Evolutionary conservation across 2,113 vertebrate genomes (phyloP), one percentile per base, ranked within the genome.

Genomic region (Nothobranchius kuhntae): DNA sequence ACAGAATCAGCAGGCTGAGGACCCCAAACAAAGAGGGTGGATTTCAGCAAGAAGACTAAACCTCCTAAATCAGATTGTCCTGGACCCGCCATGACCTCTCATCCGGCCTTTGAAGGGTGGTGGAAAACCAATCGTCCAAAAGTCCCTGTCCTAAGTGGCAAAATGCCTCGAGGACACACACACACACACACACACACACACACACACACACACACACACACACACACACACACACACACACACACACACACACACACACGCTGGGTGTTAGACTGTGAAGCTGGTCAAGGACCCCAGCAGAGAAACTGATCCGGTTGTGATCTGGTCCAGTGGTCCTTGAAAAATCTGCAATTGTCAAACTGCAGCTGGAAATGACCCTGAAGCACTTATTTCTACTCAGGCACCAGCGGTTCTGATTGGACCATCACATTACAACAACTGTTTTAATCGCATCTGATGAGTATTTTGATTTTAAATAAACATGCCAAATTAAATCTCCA

Each of bases 31-130:
- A 78, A 84, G 81, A 80, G 75, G 83, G 80, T 87, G 54, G 75
- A 80, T 84, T 84, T 80, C 81, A 86, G 77, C 51, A 63, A n/a
- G 75, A 63, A 75, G 75, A 71, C 81, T 63, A 61, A 77, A 74
- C 63, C 73, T 76, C 77, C 68, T 81, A 74, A 84, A 87, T 71
- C 85, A 89, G 87, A 87, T 81, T 84, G 83, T 85, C 69, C 81
- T 61, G 75, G 73, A 14, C 65, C 67, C 48, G 9, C 36, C 65
- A 72, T 87, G 74, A 79, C 75, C 68, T 13, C 78, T 89, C 80
- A 86, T 71, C 86, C 65, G 65, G 67, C 72, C 86, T 87, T 83
- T 89, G 83, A 88, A 82, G 9, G 78, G 35, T 8, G 79, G 65
- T 65, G 65, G 83, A 70, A 75, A 75, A 80, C 69, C 2, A 70